Conservation (phyloP, 2,113 vertebrate genomes). For the Cardinalis cardinalis region DNA sequence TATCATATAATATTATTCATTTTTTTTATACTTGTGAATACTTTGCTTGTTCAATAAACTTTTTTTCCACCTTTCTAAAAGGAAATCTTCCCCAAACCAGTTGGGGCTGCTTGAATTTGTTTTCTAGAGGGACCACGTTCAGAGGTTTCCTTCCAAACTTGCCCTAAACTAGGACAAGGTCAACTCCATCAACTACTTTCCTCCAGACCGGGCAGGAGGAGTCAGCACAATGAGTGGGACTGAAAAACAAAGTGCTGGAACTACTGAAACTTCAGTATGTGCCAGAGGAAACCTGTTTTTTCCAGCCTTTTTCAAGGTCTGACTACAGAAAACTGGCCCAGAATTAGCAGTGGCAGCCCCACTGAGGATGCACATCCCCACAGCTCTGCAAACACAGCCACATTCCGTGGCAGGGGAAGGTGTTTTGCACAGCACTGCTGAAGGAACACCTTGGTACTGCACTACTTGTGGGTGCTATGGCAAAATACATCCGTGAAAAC, state of each 20-base stretch:
- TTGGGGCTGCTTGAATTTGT: neutral
- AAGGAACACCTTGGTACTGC: neutral
- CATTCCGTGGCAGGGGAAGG: accelerated
- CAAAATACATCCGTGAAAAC: neutral
- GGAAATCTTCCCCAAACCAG: accelerated
- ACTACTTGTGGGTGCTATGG: accelerated
- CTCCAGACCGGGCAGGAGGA: neutral
- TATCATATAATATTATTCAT: neutral
- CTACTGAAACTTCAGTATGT: neutral
- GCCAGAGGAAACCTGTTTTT: neutral
- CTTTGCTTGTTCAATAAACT: neutral
- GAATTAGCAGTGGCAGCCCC: neutral
- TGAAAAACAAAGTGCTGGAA: neutral
- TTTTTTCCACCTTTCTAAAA: neutral
- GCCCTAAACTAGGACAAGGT: neutral
- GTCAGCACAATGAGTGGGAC: neutral
- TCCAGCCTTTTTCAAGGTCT: neutral
- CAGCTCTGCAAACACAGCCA: neutral
- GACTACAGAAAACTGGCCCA: neutral
- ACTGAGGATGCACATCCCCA: neutral
- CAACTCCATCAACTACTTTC: neutral
- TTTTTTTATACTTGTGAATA: neutral
- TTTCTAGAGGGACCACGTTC: neutral
- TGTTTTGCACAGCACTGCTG: accelerated
- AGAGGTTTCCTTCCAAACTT: neutral